A percentile compares a stretch with the other conserved stretches of the same genome.
Conservation (phyloP, 2,888 invertebrate genomes). For the Erebia ligea region DNA sequence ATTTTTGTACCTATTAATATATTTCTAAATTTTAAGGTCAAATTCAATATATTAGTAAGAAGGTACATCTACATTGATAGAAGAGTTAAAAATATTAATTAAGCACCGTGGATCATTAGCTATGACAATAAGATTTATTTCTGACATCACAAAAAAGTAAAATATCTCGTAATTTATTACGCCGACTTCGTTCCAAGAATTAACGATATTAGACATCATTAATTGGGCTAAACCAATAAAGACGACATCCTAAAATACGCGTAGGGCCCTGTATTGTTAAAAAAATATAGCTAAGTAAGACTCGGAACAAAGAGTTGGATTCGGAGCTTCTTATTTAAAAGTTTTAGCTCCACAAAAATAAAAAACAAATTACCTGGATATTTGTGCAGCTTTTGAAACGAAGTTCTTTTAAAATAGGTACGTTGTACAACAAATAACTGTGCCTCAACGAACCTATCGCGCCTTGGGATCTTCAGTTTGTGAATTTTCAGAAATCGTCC, state of each 20-base stretch:
- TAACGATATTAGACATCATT: slow-evolving; percentile 72
- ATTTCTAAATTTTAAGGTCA: no score
- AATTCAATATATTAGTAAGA: neutral
- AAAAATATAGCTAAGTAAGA: slow-evolving; percentile 37
- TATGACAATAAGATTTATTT: slow-evolving; percentile 28
- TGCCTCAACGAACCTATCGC: no score
- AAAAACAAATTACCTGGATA: no score
- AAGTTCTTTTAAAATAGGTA: no score
- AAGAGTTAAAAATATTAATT: slow-evolving; percentile 12
- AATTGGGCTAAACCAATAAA: slow-evolving; percentile 81
- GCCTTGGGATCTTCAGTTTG: no score
- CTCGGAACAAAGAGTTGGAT: neutral
- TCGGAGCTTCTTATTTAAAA: no score
- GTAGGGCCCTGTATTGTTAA: slow-evolving; percentile 59
- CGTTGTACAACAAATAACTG: no score
- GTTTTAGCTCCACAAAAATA: no score
- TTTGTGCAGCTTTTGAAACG: no score
- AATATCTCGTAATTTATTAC: slow-evolving; percentile 64
- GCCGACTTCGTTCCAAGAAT: slow-evolving; percentile 62
- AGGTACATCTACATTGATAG: neutral
- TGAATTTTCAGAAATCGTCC: no score
- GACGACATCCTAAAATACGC: slow-evolving; percentile 77
- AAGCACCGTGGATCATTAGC: slow-evolving; percentile 22
- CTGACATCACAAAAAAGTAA: slow-evolving; percentile 36
- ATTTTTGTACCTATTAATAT: no score